A percentile compares a stretch with the other conserved stretches of the same genome.
These are phyloP conservation scores for Drosophila ironensis DNA, from an alignment of 1,140 invertebrate genomes.

Conservation along the genomic window DNA sequence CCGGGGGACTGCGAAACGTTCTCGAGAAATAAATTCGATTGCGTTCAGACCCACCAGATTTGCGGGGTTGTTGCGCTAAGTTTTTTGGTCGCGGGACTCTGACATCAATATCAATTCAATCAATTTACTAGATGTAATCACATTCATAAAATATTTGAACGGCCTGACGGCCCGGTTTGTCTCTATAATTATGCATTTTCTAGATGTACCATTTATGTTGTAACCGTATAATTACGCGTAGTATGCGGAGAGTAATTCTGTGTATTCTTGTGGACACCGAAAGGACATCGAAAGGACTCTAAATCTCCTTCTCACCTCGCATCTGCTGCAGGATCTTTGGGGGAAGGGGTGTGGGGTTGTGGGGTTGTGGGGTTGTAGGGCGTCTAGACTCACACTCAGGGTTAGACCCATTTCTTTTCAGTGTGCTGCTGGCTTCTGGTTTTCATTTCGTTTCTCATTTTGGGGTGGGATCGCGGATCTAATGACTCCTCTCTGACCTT, in stretches of 20 bases:
- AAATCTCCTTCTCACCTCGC: background rate
- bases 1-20: too few relatives aligned
- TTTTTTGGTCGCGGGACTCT: background rate
- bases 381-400: too few relatives aligned
- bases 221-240: conserved; percentile 36
- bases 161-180: too few relatives aligned
- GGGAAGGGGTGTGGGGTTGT: too few relatives aligned
- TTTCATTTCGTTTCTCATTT: background rate
- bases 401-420: conserved; percentile 34
- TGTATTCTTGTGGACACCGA: conserved; percentile 1
- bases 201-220: conserved; percentile 23
- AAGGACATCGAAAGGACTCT: background rate
- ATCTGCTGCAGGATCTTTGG: background rate
- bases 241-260: conserved; percentile 25
- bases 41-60: too few relatives aligned
- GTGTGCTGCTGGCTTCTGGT: too few relatives aligned
- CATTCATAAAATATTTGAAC: conserved; percentile 68
- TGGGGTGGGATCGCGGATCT: conserved; percentile 44
- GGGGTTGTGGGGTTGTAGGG: too few relatives aligned
- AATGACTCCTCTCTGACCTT: conserved; percentile 11
- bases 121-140: conserved; percentile 56
- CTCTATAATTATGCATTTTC: conserved; percentile 14
- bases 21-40: conserved; percentile 17
- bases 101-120: conserved; percentile 16
- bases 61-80: too few relatives aligned